These are phyloP conservation scores for Goniozus legneri DNA, from an alignment of 1,140 invertebrate genomes.

Conservation along the genomic window DNA sequence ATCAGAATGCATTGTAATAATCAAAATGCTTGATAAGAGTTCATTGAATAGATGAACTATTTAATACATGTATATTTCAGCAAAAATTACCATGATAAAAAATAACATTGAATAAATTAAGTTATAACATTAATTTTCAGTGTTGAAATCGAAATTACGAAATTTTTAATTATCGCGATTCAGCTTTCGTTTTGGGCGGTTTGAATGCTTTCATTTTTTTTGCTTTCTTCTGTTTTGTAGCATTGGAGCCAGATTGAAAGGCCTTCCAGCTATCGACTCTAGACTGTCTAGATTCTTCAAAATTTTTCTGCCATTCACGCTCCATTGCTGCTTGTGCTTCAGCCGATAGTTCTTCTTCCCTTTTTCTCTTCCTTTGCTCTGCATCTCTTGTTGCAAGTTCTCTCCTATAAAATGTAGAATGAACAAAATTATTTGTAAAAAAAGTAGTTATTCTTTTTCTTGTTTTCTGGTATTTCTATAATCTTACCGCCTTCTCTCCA, in stretches of 20 bases:
- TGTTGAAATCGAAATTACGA: background rate
- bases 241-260: slow-evolving; percentile 75
- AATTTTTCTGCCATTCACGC: slow-evolving; percentile 97
- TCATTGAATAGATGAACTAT: no score
- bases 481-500: slow-evolving; percentile 75
- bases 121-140: no score
- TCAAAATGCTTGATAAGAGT: no score
- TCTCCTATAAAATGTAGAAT: slow-evolving; percentile 42
- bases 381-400: slow-evolving; percentile 84
- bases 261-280: slow-evolving; percentile 94
- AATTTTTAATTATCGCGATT: slow-evolving; percentile 74
- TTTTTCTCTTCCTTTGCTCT: slow-evolving; percentile 92
- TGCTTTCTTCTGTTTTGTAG: slow-evolving; percentile 69
- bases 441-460: background rate
- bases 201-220: slow-evolving; percentile 80
- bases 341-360: slow-evolving; percentile 89
- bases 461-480: slow-evolving; percentile 4
- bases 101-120: no score
- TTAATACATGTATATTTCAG: no score
- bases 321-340: slow-evolving; percentile 85
- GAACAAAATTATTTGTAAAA: background rate
- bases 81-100: background rate
- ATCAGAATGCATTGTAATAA: no score
- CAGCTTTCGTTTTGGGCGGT: slow-evolving; percentile 94
- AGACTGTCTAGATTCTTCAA: slow-evolving; percentile 93